Percentiles rank a stretch among this genome's conserved stretches.
Conservation (phyloP, 2,888 invertebrate genomes). For the Latrodectus hesperus region DNA sequence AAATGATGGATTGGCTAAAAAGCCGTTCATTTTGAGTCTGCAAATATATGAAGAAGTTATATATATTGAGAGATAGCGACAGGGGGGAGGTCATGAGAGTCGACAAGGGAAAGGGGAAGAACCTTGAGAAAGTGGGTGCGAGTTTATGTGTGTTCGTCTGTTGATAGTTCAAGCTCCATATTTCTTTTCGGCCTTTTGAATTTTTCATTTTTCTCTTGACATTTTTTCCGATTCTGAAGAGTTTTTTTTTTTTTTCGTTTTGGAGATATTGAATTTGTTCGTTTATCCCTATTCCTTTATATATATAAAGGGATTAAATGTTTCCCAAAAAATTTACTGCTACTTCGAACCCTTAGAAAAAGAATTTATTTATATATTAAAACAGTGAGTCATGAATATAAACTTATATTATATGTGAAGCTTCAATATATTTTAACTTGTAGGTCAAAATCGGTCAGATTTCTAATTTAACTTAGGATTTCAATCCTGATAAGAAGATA, state of each 20-base stretch:
- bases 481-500: no score
- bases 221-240: slow-evolving; percentile 4
- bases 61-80: slow-evolving; percentile 47
- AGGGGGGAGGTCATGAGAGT: slow-evolving; percentile 4
- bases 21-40: slow-evolving; percentile 63
- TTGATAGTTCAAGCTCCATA: slow-evolving; percentile 67
- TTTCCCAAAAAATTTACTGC: no score
- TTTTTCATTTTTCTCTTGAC: slow-evolving; percentile 62
- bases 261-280: slow-evolving; percentile 22
- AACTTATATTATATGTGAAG: no score
- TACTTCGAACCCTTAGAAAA: no score
- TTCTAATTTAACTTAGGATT: no score
- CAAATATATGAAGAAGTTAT: slow-evolving; percentile 61
- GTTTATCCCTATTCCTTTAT: slow-evolving; percentile 13
- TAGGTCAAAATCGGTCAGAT: no score
- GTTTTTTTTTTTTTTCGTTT: not conserved
- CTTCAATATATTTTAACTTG: no score
- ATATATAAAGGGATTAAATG: not conserved
- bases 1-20: slow-evolving; percentile 62
- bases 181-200: slow-evolving; percentile 66
- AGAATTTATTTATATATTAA: no score
- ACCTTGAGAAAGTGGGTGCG: slow-evolving; percentile 64
- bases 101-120: slow-evolving; percentile 24
- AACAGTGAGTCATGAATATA: no score
- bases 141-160: slow-evolving; percentile 67